These are phyloP conservation scores for Danio kyathit DNA, from an alignment of 2,797 vertebrate species.

Conservation along the genomic window DNA sequence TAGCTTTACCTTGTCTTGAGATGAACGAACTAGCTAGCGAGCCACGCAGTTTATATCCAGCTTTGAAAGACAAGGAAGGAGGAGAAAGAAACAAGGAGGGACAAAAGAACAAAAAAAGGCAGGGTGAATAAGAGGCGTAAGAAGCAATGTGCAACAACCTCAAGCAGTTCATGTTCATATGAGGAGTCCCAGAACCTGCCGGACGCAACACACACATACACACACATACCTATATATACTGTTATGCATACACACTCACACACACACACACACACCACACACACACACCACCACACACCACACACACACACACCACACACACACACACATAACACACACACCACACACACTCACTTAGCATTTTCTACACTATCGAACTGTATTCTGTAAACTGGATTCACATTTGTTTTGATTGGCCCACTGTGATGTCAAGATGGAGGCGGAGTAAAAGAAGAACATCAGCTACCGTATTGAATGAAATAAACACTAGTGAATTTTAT, in stretches of 20 bases:
- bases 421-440: too few relatives aligned
- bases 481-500: too few relatives aligned
- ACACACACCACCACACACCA: too few relatives aligned
- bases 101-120: conserved; percentile 70
- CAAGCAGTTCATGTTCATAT: conserved; percentile 64
- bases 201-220: conserved; percentile 49
- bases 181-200: conserved; percentile 32
- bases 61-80: conserved; percentile 75
- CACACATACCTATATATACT: conserved; percentile 26
- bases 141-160: conserved; percentile 61
- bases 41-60: conserved; percentile 86
- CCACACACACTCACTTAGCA: conserved; percentile 24
- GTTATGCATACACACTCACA: conserved; percentile 28
- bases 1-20: conserved; percentile 84
- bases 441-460: too few relatives aligned
- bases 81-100: conserved; percentile 61
- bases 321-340: conserved; percentile 51
- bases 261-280: conserved; percentile 42
- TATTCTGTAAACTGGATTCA: too few relatives aligned
- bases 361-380: too few relatives aligned
- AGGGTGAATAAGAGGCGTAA: conserved; percentile 57
- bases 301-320: conserved; percentile 51
- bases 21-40: conserved; percentile 87
- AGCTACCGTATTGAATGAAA: too few relatives aligned
- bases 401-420: too few relatives aligned